Evolutionary conservation across 2,888 invertebrate genomes (phyloP).

Genomic region (Drosophila aldrichi): DNA sequence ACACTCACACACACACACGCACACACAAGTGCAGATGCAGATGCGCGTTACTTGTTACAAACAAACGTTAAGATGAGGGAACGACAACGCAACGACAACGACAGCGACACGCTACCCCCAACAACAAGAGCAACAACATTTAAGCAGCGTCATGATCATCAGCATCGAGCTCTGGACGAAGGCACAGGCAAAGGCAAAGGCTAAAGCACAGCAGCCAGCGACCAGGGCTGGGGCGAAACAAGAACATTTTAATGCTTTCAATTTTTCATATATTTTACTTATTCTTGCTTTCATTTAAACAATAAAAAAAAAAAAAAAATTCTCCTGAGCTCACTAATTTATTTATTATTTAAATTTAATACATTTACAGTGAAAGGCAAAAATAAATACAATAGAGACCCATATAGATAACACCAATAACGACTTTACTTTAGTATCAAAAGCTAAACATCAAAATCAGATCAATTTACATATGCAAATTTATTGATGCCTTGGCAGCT

Average conservation of each 20-base stretch:
- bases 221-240: slow-evolving; percentile 36
- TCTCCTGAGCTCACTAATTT: neutral
- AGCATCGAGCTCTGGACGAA: slow-evolving; percentile 47
- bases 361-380: neutral
- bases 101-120: slow-evolving; percentile 49
- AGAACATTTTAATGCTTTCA: neutral
- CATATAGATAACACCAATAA: neutral
- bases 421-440: neutral
- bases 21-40: slow-evolving; percentile 52
- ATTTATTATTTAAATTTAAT: neutral
- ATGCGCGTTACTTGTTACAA: slow-evolving; percentile 75
- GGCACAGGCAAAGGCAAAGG: slow-evolving; percentile 37
- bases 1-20: slow-evolving; percentile 23
- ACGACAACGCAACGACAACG: slow-evolving; percentile 37
- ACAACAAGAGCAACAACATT: slow-evolving; percentile 46
- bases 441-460: neutral
- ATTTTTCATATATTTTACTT: neutral
- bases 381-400: neutral
- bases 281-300: no score
- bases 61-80: slow-evolving; percentile 61
- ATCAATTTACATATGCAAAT: neutral
- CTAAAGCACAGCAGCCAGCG: slow-evolving; percentile 39
- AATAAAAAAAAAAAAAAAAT: no score
- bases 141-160: slow-evolving; percentile 59
- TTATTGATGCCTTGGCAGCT: neutral